Base-by-base conservation (phyloP, 2,113 vertebrate species). In the Clinocottus analis region DNA sequence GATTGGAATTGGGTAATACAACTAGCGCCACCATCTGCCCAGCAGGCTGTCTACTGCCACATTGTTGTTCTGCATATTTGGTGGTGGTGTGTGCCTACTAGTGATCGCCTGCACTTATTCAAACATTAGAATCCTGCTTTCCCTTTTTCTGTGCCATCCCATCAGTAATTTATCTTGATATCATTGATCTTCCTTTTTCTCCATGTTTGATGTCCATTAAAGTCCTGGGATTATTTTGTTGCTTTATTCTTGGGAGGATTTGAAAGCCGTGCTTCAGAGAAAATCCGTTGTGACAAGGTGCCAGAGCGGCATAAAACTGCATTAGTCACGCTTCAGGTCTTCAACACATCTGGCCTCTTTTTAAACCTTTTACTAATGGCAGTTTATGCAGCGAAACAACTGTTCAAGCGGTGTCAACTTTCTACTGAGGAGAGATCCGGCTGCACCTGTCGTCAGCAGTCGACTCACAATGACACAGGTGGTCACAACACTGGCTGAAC, bases 281-380 rank as follows among this genome's bases (percentile, higher is more conserved):
- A 80, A 72, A 88, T 82, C 55, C 13, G 51, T 25, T 75, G 74
- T 79, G 80, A 75, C 84, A 72, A 68, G 45, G 58, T 82, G 66
- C 53, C 41, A 67, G 33, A 77, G 79, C 71, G 59, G 76, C 71
- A 35, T 3, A 23, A 37, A 33, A 31, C 71, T 70, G 9, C 31
- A 61, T 78, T 79, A 84, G 75, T 69, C 79, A 71, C 7, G 68
- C 75, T 67, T 80, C 73, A 59, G 62, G 27, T 72, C 33, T 49
- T 79, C 7, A 7, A 60, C 75, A 62, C 51, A 73, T 72, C 37
- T 41, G 53, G 60, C 67, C 41, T 59, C 63, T 74, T 76, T 27
- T 76, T 27, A 53, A 37, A 35, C 6, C 10, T 65, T 49, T 58
- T 29, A 27, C 25, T 31, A 10, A 29, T 49, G 43, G 33, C 10